Conservation (phyloP, 1,140 invertebrate species). For the Anastrepha obliqua region DNA sequence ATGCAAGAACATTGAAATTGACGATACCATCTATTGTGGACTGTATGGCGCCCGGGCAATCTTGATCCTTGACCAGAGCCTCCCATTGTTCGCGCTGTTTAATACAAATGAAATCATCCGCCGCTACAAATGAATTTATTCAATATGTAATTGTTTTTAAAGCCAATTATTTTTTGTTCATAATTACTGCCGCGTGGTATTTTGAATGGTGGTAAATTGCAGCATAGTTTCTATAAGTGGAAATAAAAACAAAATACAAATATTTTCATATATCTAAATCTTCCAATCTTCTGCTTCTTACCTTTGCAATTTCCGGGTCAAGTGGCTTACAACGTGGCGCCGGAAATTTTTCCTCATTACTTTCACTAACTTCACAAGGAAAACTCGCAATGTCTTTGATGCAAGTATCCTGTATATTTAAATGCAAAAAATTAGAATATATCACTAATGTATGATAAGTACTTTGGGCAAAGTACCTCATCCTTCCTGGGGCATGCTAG, state of each 20-base stretch:
- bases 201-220: constrained; percentile 7
- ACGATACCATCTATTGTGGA: constrained; percentile 59
- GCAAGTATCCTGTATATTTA: background rate
- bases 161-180: background rate
- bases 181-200: constrained; percentile 31
- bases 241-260: background rate
- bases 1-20: constrained; percentile 63
- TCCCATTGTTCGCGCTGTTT: constrained; percentile 56
- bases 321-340: constrained; percentile 10
- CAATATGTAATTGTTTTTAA: background rate
- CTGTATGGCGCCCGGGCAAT: constrained; percentile 64
- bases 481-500: background rate
- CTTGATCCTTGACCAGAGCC: constrained; percentile 62
- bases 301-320: constrained; percentile 14
- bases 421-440: background rate
- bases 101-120: constrained; percentile 26
- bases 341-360: background rate
- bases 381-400: background rate
- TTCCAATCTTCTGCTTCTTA: background rate
- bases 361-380: background rate
- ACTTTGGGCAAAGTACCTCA: background rate
- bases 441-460: no score
- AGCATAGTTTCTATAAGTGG: background rate
- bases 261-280: background rate
- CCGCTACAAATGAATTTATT: background rate